Evolutionary conservation across 2,113 vertebrate genomes (phyloP).

Genomic region (Zonotrichia leucophrys): DNA sequence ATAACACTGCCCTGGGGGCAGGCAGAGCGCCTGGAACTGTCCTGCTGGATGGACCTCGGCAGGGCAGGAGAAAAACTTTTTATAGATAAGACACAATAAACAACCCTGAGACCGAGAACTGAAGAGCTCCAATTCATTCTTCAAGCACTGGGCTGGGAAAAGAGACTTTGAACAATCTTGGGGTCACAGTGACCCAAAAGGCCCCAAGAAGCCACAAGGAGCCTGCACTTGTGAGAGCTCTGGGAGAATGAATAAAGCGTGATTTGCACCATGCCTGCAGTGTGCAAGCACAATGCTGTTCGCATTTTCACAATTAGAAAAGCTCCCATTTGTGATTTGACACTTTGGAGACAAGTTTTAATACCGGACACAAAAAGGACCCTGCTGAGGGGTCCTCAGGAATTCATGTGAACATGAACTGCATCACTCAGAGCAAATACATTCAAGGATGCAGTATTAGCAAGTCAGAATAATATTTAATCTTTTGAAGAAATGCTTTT

Average conservation of each 20-base stretch:
- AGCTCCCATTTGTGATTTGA: not conserved
- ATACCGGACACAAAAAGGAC: not conserved
- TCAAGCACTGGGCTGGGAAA: no score
- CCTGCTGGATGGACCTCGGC: no score
- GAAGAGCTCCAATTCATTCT: no score
- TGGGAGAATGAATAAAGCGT: rapidly evolving
- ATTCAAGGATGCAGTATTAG: not conserved
- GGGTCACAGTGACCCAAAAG: no score
- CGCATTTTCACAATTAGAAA: not conserved
- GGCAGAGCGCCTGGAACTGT: no score
- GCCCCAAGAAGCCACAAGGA: not conserved
- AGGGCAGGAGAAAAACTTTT: no score
- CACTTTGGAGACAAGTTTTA: not conserved
- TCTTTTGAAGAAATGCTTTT: not conserved
- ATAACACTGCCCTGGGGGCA: no score
- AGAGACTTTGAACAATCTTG: no score
- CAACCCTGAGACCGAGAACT: no score
- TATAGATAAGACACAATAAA: no score
- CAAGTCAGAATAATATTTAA: not conserved
- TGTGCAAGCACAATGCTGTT: not conserved
- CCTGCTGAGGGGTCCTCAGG: not conserved
- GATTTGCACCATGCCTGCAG: rapidly evolving
- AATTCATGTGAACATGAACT: rapidly evolving
- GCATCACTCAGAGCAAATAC: rapidly evolving
- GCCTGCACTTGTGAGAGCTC: not conserved